Evolutionary conservation across 2,888 invertebrate species (phyloP).

Genomic region (Lepidocyrtinus sp.): DNA sequence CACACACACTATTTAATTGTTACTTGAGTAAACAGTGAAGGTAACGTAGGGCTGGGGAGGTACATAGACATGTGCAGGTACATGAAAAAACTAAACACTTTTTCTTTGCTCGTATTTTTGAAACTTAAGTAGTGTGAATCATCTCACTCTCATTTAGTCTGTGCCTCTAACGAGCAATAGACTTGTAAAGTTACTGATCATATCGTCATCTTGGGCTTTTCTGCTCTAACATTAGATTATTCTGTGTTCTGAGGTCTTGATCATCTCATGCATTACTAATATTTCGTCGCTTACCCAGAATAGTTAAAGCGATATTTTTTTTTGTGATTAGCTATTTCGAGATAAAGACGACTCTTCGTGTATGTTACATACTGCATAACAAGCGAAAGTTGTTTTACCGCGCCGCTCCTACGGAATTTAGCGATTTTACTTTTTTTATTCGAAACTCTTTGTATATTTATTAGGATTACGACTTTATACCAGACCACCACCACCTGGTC

Average conservation of each 20-base stretch:
- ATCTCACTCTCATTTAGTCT: neutral
- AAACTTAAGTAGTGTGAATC: neutral
- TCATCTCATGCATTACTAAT: no score
- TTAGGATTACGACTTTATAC: neutral
- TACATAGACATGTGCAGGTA: neutral
- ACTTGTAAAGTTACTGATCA: no score
- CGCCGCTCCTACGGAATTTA: neutral
- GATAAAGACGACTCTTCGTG: neutral
- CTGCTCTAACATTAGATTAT: no score
- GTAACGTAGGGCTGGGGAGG: no score
- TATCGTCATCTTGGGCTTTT: slow-evolving; percentile 22
- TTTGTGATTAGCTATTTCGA: no score
- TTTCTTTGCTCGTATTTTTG: neutral
- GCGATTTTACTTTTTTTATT: neutral
- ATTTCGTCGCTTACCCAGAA: no score
- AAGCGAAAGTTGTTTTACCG: slow-evolving; percentile 18
- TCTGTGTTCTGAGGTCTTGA: no score
- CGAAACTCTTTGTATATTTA: neutral
- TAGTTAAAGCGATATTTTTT: no score
- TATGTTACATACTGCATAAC: neutral
- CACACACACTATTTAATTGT: neutral
- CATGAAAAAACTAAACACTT: neutral
- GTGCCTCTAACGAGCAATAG: no score
- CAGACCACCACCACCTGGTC: neutral
- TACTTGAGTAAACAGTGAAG: neutral